Evolutionary conservation across 2,888 invertebrate genomes (phyloP), one percentile per base, ranked within the genome.

Genomic region (Synergus umbraculus): DNA sequence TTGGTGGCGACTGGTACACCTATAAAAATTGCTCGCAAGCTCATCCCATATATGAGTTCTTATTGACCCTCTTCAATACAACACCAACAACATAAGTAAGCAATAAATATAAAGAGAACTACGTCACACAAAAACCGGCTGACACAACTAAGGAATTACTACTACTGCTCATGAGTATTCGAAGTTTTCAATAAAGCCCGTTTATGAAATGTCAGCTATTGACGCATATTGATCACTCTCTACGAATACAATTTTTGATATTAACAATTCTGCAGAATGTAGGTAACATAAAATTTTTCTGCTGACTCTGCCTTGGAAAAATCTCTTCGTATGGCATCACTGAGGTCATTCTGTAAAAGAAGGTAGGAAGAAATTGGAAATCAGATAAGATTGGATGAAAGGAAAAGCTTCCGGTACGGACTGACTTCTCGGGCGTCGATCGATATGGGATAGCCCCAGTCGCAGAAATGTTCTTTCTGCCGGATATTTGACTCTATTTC

Each of bases 1-100:
- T 79, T 83, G 85, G 85, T 83, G 84, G 86, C 87, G 87, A 87
- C 86, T 87, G 87, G 85, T 85, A 88, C 87, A 86, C 87, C 90
- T 88, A 90, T 91, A 90, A 91, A 90, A 90, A 86, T 87, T 86
- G 83, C 85, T 84, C 84, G 85, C 86, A 86, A 89, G 37, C 13
- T 12, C 22, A 22, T 18, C 22, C 22, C 22, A 18, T 60, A 29
- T 5, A 18, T 60, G 22, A 60, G 60, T 9, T 54, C 60, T 60
- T 12, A 60, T 60, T 37, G 7, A 37, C 37, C 37, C 37, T 37
- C 37, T 37, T 37, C 37, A 37, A 37, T 37, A 37, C 37, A 37
- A 37, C 37, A 5, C 37, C 5, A 37, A 37, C 37, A 37, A 37
- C 5, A 37, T 37, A 37, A 37, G 5, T 37, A 37, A 37, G 37